Base-by-base conservation (phyloP, 2,113 vertebrate genomes). In the Cervus canadensis region DNA sequence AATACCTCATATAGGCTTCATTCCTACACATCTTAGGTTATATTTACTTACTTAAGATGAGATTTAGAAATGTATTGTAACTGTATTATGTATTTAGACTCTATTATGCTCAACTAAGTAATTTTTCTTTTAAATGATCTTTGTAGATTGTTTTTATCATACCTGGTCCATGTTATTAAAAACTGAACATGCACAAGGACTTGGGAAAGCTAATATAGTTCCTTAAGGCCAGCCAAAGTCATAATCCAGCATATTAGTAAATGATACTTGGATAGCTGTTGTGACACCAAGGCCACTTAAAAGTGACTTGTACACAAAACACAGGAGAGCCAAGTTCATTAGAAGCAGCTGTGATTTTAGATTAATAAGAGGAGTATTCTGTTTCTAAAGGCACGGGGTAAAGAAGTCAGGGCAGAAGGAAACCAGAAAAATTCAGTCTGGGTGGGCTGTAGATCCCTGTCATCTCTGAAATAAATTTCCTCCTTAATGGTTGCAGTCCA, bases 271-370 rank as follows among this genome's bases (percentile, higher is more conserved):
- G n/a, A n/a, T 40, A 81, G 90, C 79, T 97, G 91, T 56, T 67
- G 50, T 82, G 96, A 98, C 45, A 10, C 89, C 8, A 97, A 81
- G 92, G 40, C 54, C 48, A 11, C n/a, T 86, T 97, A 74, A 96
- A 95, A 93, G 71, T 95, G 13, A 87, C 95, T 67, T 85, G 26
- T 52, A 79, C 86, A 88, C 64, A 97, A 67, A 95, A 95, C 3
- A 78, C 21, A 60, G 67, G 87, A 54, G 13, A 96, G 81, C 23
- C 0, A 3, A 97, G 93, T 88, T 56, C 45, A 67, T 92, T 87
- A 97, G 90, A 89, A 57, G 1, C 67, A 28, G 30, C 81, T 67
- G 82, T 21, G 79, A 95, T 60, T 97, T 87, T 26, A 93, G 85
- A 95, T 1, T 50, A 86, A 97, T 89, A 97, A 97, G 17, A 93